Evolutionary conservation across 1,140 invertebrate genomes (phyloP), one percentile per base, ranked within the genome.

Genomic region (Agrypnia vestita): DNA sequence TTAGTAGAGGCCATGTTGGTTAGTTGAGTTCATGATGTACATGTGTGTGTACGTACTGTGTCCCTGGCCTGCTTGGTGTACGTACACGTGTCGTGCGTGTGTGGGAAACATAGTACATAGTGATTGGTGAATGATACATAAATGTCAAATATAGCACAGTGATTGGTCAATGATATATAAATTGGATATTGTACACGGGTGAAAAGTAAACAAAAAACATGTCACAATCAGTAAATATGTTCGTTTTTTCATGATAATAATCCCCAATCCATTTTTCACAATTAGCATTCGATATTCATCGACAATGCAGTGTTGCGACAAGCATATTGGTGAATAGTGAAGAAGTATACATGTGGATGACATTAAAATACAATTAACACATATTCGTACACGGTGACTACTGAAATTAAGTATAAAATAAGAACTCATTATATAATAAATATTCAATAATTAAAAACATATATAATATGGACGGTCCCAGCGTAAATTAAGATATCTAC

Each of bases 51-150:
- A 82, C 81, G 81, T 82, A 82, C 81, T 72, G 71, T 76, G 59
- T 82, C 81, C 81, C 78, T 82, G 81, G 81, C 76, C 81, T 82
- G 73, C 76, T 71, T 61, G 62, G 78, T 79, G 81, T 64, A 80
- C 13, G n/a, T 19, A 77, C 59, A 77, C 61, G 75, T 56, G 61
- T 19, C 46, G 75, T 61, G 75, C 61, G 75, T 64, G 61, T 77
- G 61, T 49, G 47, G 49, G 44, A 77, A 67, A 77, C 46, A 77
- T 35, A 35, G 25, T 35, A 77, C 15, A 74, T 19, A 74, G 53
- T 74, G 51, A 15, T 11, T 17, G 25, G 71, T 74, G 71, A 74
- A 74, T 74, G 71, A 71, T 19, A 49, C n/a, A 71, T 71, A 35
- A 71, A 71, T 47, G 25, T 64, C 21, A 59, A 15, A 17, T 19